Base-by-base conservation (phyloP, 2,113 vertebrate genomes). In the Calyptommatus sinebrachiatus region DNA sequence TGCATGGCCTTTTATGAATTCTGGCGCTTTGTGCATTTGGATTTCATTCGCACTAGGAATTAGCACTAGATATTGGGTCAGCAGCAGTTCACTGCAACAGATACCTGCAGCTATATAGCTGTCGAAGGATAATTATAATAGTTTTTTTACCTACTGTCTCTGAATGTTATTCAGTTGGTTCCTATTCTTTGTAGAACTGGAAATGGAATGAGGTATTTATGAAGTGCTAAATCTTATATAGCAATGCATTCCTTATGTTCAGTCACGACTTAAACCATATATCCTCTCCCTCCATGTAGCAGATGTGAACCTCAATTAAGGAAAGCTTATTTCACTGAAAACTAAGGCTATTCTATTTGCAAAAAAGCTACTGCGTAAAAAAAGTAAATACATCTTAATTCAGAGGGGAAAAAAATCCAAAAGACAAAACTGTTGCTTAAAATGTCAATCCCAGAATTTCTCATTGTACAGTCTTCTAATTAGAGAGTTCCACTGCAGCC, bases 241-340 rank as follows among this genome's bases (percentile, higher is more conserved):
- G 41, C 45, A 80, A 35, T 61, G 57, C 20, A 48, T 53, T 4
- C 29, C 80, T 68, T 77, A 76, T 53, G 76, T 88, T 77, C 16
- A 84, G 18, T 61, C 53, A 50, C 75, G 50, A 71, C 45, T 5
- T 1, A 0, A 20, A n/a, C 79, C 71, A 48, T 65, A 24, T 78
- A 5, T 11, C 75, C 46, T 35, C 16, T 79, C 6, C 8, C 5
- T 71, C 60, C 31, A 22, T 18, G 16, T 3, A 68, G 1, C 80
- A 77, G 31, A 73, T 63, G 10, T 62, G 69, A 71, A 48, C n/a
- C 31, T 57, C 41, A 63, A 63, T 35, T 73, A 65, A 73, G 73
- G 61, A 24, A 50, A 73, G 29, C 62, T 53, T 29, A 67, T 73
- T 80, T 73, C 31, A 80, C 24, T 73, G 46, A 22, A 73, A 66